These are phyloP conservation scores for Rhinolophus ferrumequinum DNA, from an alignment of 2,113 vertebrate species.

Conservation along the genomic window DNA sequence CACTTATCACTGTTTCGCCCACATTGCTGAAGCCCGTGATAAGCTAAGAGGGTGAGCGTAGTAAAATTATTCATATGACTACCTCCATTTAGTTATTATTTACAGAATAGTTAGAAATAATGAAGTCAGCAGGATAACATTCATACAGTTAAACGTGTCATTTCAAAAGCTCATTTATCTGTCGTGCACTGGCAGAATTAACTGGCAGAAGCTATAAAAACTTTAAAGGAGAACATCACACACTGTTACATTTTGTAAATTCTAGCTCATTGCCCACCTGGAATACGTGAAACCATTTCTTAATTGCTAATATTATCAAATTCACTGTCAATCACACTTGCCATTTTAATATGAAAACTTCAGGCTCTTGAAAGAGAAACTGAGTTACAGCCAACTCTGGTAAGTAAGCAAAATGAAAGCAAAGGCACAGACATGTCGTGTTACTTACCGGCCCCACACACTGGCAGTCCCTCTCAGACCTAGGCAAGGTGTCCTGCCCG, in stretches of 20 bases:
- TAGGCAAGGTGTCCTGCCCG: neutral
- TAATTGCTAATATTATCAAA: neutral
- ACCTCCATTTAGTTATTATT: neutral
- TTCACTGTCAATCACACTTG: neutral
- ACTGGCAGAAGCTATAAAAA: neutral
- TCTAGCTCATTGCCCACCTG: no score
- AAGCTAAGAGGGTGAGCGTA: neutral
- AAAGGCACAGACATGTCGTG: neutral
- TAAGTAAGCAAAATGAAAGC: neutral
- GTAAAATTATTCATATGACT: neutral
- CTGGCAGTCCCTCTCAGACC: conserved; percentile 46
- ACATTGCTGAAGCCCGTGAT: accelerated
- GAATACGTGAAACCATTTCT: neutral
- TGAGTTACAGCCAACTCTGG: neutral
- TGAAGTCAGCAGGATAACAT: neutral
- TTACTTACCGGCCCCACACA: conserved; percentile 82
- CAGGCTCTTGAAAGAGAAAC: neutral
- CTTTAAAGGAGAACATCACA: neutral
- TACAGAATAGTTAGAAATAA: neutral
- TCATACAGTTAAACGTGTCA: neutral
- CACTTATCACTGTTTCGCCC: neutral
- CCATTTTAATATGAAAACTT: neutral
- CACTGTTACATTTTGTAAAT: neutral
- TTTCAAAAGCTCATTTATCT: neutral
- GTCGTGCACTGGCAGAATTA: no score